These are phyloP conservation scores for Aphaenogaster floridana DNA, from an alignment of 1,140 invertebrate genomes.

Conservation along the genomic window DNA sequence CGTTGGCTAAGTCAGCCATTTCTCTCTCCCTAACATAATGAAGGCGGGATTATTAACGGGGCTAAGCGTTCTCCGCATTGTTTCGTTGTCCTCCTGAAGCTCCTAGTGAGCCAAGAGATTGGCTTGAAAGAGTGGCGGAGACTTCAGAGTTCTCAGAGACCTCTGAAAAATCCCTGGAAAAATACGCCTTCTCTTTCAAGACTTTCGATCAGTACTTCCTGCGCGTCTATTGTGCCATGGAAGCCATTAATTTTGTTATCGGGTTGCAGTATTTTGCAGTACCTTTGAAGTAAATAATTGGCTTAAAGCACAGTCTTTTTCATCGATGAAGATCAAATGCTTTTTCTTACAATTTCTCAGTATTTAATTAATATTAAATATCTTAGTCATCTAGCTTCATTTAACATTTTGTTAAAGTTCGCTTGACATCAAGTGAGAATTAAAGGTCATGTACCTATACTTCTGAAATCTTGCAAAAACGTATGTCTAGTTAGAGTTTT, in stretches of 20 bases:
- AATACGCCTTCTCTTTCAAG: slow-evolving; percentile 6
- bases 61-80: background rate
- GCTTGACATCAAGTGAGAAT: background rate
- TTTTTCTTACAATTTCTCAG: background rate
- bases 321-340: background rate
- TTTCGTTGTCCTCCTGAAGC: background rate
- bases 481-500: background rate
- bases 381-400: background rate
- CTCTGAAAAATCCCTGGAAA: slow-evolving; percentile 2
- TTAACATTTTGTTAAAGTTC: background rate
- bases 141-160: background rate
- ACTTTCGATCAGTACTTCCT: slow-evolving; percentile 16
- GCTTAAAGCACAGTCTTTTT: slow-evolving; percentile 7
- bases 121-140: background rate
- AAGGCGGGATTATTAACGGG: slow-evolving; percentile 20
- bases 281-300: slow-evolving; percentile 18
- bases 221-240: background rate
- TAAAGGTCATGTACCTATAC: background rate
- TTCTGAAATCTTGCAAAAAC: background rate
- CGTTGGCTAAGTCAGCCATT: slow-evolving; percentile 10
- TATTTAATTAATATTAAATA: background rate
- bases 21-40: slow-evolving; percentile 23
- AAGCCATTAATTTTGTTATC: slow-evolving; percentile 47
- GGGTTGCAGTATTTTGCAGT: background rate
- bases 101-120: too few species aligned